A percentile compares a stretch with the other conserved stretches of the same genome.
Conservation (phyloP, 2,113 vertebrate species). For the Coptodon bakossiorum region DNA sequence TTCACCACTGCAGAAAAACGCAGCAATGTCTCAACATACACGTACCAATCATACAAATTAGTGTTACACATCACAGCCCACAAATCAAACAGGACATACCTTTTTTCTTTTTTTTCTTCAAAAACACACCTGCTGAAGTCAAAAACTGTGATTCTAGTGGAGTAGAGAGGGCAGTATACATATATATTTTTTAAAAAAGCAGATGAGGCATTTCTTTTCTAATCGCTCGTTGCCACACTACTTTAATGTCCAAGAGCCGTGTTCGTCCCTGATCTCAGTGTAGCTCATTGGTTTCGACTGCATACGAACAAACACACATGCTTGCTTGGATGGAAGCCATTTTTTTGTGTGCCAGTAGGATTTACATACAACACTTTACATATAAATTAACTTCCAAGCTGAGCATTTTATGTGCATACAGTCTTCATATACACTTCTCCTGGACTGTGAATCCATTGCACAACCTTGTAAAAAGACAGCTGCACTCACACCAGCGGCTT, state of each 20-base stretch:
- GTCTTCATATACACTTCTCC: constrained; percentile 27
- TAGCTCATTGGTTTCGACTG: constrained; percentile 33
- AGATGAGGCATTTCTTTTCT: constrained; percentile 41
- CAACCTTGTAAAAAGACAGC: constrained; percentile 43
- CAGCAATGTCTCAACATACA: constrained; percentile 12
- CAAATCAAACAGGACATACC: constrained; percentile 1
- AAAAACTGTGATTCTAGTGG: constrained; percentile 11
- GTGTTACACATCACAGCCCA: constrained; percentile 9
- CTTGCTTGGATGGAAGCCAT: constrained; percentile 13
- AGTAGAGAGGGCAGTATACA: neutral
- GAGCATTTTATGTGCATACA: constrained; percentile 12
- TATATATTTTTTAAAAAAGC: neutral
- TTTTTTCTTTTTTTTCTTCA: neutral
- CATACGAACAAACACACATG: neutral
- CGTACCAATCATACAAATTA: constrained; percentile 8
- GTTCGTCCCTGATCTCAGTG: constrained; percentile 62
- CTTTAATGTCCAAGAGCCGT: constrained; percentile 27
- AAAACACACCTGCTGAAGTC: constrained; percentile 24
- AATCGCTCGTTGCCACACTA: constrained; percentile 22
- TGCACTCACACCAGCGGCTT: constrained; percentile 32
- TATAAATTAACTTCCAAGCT: constrained; percentile 1
- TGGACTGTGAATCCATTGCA: constrained; percentile 34
- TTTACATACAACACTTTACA: constrained; percentile 26
- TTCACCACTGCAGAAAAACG: constrained; percentile 22
- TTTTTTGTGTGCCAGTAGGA: neutral